Base-by-base conservation (phyloP, 2,113 vertebrate species). In the Dissostichus mawsoni region DNA sequence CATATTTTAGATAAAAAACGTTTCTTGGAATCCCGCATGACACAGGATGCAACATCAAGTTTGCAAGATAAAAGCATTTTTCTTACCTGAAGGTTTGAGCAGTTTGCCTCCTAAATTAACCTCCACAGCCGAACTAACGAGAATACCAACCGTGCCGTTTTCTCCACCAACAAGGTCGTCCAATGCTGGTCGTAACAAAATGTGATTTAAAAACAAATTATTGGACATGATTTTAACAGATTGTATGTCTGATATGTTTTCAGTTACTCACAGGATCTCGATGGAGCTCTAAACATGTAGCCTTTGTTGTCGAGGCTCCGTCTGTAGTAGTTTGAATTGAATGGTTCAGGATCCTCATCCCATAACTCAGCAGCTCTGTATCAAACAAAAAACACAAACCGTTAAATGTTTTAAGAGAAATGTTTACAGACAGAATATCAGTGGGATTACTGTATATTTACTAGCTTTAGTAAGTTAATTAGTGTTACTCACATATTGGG, bases 271-370 rank as follows among this genome's bases (percentile, higher is more conserved):
- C 98, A 83, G 0, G 96, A 94, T 89, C 94, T 95, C 18, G 92
- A 92, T 3, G 97, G 97, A 0, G 97, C 94, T 88, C 97, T 96
- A 93, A 99, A 99, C 90, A 99, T 93, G 74, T 98, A 99, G 71
- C 98, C 98, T 16, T 94, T 96, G 93, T 98, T 99, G 86, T 99
- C 98, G 3, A 99, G 96, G 88, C 97, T 99, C 63, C 98, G 94
- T 59, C 97, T 94, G 85, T 98, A 99, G 92, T 96, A 99, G 89
- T 97, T 99, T 87, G 97, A 96, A 1, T 97, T 98, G 89, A 97
- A 98, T 18, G 98, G 98, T 79, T 99, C 98, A 0, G 96, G 96
- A 78, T 98, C 96, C 81, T 99, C 98, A 8, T 96, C 96, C 98
- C 98, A 99, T 68, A 96, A 94, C 1, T 99, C 97, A 0, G 98